Base-by-base conservation (phyloP, 1,140 invertebrate genomes). In the Listronotus oregonensis region DNA sequence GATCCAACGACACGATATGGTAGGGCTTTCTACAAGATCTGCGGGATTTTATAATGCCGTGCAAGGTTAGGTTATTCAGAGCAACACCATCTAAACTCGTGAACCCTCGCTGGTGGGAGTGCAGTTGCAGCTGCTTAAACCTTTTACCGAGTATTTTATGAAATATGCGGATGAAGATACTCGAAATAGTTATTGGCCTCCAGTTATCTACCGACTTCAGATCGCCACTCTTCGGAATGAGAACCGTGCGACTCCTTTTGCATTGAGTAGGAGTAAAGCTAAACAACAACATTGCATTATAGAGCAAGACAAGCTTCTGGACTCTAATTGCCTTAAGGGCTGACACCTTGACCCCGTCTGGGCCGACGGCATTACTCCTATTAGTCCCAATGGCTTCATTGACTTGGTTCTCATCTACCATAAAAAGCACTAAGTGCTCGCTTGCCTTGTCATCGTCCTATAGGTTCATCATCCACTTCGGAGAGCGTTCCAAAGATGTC, bases 1-100 rank as follows among this genome's bases (percentile, higher is more conserved):
- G 71, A 64, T 78, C 74, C 3, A 78, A 66, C 7, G 78, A 71
- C 3, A 73, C 71, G 39, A 79, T 60, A 31, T 78, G 72, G 44
- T 71, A 75, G n/a, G 75, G 64, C 34, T 67, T 49, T 34, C 72
- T 59, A 42, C 64, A 7, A 11, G n/a, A 6, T n/a, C 14, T n/a
- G 3, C 54, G 11, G 1, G 5, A 42, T 64, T 61, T 70, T 37
- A 79, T 65, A 17, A 76, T 70, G 0, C 71, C 70, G 46, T 80
- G 73, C 43, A 80, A 64, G 15, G 75, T 67, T 12, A 75, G 12
- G 12, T 18, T 18, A 8, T 18, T 27, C 7, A n/a, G 15, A 8
- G 34, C 4, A 0, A 54, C 5, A 6, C n/a, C 14, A 1, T 54
- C 51, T 0, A 54, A 9, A 1, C 31, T 32, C 1, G 10, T 11